Conservation (phyloP, 2,888 invertebrate genomes). For the Phaedon cochleariae region DNA sequence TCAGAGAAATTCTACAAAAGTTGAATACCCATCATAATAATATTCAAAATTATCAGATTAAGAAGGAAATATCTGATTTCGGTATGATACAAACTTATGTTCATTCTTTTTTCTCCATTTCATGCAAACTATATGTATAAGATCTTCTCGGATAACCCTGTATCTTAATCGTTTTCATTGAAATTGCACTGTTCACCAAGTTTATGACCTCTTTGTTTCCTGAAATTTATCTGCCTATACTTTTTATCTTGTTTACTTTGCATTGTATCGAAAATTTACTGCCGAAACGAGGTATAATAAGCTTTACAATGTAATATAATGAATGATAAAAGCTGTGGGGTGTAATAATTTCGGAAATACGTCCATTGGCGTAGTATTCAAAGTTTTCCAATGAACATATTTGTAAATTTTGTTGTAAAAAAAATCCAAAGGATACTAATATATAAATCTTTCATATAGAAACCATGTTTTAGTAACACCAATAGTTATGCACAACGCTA, state of each 20-base stretch:
- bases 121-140: too few relatives aligned
- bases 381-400: background rate
- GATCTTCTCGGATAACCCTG: background rate
- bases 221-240: slow-evolving; percentile 29
- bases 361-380: slow-evolving; percentile 1
- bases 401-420: background rate
- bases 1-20: too few relatives aligned
- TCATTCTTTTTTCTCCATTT: too few relatives aligned
- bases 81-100: too few relatives aligned
- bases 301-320: slow-evolving; percentile 19
- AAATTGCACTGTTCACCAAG: slow-evolving; percentile 29
- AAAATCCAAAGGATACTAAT: background rate
- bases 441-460: too few relatives aligned
- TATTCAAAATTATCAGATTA: too few relatives aligned
- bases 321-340: slow-evolving; percentile 12
- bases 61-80: too few relatives aligned
- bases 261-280: slow-evolving; percentile 32
- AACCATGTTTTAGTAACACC: too few relatives aligned
- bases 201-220: slow-evolving; percentile 38
- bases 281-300: slow-evolving; percentile 21
- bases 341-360: background rate
- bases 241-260: slow-evolving; percentile 30
- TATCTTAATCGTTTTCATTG: slow-evolving; percentile 29
- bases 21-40: too few relatives aligned
- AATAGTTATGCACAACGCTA: too few relatives aligned